Evolutionary conservation across 2,113 vertebrate species (phyloP), one percentile per base, ranked within the genome.

Genomic region (Terrapene triunguis): DNA sequence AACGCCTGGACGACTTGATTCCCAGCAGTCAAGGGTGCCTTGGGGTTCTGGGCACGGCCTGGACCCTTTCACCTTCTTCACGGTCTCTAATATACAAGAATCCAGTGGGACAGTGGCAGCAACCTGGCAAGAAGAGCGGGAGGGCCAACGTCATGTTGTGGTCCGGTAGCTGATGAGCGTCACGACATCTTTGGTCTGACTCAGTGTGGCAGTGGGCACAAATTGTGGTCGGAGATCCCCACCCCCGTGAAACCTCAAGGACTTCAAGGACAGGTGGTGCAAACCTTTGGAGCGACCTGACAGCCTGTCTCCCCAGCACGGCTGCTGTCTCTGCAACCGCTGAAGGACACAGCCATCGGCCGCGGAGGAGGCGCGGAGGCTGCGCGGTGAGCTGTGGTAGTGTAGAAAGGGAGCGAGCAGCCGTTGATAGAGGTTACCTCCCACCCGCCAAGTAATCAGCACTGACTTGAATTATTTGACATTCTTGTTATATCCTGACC

Each of bases 111-210:
- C 0, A 1, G 79, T 47, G 48, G 17, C 21, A 2, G n/a, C 93
- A 96, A 27, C 42, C 76, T 81, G 54, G 47, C 80, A 82, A 90
- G 90, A 96, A 84, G 90, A 93, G 32, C 69, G 74, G 55, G 47
- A 91, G 94, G 27, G 84, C n/a, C 88, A 74, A 21, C n/a, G 89
- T 89, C 65, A 50, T n/a, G 8, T 13, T 42, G 35, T 22, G n/a
- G 19, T 5, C n/a, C 10, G 5, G 78, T 55, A 90, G 38, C n/a
- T 79, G 42, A 84, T 2, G 57, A 91, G 87, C 24, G 82, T 24
- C 5, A 93, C 54, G 9, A 85, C 90, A 86, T 62, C 0, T 44
- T 47, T 85, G 88, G 55, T 32, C 32, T 82, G 87, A 44, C 57
- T 91, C 42, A 0, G 0, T 0, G 17, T 76, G 54, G 22, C 48